Conservation (phyloP, 2,888 invertebrate genomes). For the Melitaea athalia region DNA sequence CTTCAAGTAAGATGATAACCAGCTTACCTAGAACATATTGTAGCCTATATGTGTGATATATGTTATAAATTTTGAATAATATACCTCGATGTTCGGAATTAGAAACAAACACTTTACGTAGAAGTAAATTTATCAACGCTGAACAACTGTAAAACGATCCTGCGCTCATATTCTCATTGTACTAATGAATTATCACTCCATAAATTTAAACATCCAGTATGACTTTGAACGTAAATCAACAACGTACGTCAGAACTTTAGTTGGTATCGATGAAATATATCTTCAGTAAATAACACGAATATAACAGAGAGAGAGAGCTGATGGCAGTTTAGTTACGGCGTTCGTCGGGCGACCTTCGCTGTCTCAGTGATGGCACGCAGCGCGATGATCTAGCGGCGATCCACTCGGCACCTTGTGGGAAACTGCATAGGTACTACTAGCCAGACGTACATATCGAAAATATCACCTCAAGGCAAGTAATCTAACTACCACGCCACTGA, state of each 20-base stretch:
- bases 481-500: not conserved
- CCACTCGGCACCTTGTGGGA: not conserved
- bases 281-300: not conserved
- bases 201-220: not conserved
- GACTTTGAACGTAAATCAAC: not conserved
- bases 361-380: not conserved
- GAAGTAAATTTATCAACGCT: not conserved
- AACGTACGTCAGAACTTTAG: not conserved
- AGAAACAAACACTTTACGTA: not conserved
- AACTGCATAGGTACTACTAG: not conserved
- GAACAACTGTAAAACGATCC: not conserved
- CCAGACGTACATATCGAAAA: not conserved
- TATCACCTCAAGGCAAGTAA: not conserved
- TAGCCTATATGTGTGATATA: too few relatives aligned
- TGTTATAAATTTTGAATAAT: too few relatives aligned
- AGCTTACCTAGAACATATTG: too few relatives aligned
- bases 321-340: not conserved
- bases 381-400: not conserved
- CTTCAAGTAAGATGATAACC: too few relatives aligned
- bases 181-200: not conserved
- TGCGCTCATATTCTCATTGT: not conserved
- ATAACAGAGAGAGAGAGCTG: slow-evolving; percentile 4
- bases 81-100: not conserved
- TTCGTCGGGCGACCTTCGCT: not conserved
- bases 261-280: slow-evolving; percentile 6